Evolutionary conservation across 2,113 vertebrate genomes (phyloP).

Genomic region (Synodontis membranacea): DNA sequence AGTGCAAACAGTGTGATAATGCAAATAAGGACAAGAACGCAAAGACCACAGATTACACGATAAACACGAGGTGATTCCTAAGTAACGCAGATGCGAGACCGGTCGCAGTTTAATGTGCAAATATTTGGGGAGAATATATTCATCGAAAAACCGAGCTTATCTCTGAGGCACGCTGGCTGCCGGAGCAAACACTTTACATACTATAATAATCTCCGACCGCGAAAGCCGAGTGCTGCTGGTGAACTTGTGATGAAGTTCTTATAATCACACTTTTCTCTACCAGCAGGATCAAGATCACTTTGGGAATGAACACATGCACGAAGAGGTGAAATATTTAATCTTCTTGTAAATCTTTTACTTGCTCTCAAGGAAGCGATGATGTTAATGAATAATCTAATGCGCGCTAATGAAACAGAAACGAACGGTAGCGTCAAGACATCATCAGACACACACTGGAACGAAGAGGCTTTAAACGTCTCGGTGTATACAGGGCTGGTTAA

Average conservation of each 20-base stretch:
- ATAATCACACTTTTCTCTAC: neutral
- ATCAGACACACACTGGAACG: too few species aligned
- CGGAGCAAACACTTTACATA: neutral
- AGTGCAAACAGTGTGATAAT: neutral
- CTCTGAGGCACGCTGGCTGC: neutral
- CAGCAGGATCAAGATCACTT: neutral
- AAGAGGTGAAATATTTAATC: conserved; percentile 38
- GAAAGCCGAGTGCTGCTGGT: neutral
- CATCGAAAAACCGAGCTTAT: neutral
- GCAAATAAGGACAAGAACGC: neutral
- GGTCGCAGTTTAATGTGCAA: neutral
- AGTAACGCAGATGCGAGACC: neutral
- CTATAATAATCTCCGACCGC: neutral
- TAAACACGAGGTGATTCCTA: neutral
- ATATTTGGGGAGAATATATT: neutral
- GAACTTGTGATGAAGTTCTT: neutral
- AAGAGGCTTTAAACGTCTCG: too few species aligned
- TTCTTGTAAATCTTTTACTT: conserved; percentile 21
- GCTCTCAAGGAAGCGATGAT: conserved; percentile 13
- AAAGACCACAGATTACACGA: neutral
- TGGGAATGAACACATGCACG: neutral
- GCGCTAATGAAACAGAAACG: conserved; percentile 41
- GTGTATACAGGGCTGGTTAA: conserved; percentile 3
- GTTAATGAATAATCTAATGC: conserved; percentile 50
- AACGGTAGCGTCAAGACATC: neutral